These are phyloP conservation scores for Ctenopoma multispine DNA, from an alignment of 2,797 vertebrate species.

Conservation along the genomic window DNA sequence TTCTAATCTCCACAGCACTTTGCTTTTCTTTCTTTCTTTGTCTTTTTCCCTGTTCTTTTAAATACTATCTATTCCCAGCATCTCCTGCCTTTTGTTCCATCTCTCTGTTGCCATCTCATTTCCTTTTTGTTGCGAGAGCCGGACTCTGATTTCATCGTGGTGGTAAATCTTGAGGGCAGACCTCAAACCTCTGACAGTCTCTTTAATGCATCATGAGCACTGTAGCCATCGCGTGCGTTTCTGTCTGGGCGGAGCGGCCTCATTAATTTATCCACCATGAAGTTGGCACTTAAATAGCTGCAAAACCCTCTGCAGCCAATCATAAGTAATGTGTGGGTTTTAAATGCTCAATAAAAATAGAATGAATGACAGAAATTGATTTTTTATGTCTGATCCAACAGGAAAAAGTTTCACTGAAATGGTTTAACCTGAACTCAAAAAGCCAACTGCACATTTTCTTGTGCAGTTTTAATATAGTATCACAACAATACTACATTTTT, in stretches of 20 bases:
- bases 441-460: background rate
- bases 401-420: background rate
- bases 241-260: constrained; percentile 55
- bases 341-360: constrained; percentile 45
- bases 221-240: constrained; percentile 41
- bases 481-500: background rate
- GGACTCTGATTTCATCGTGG: constrained; percentile 35
- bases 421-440: background rate
- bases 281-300: constrained; percentile 67
- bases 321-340: constrained; percentile 52
- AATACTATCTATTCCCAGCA: constrained; percentile 20
- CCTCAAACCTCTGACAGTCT: constrained; percentile 56
- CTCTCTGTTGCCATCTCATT: constrained; percentile 26
- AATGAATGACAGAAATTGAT: constrained; percentile 8
- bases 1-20: constrained; percentile 9
- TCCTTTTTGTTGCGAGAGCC: constrained; percentile 39
- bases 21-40: background rate
- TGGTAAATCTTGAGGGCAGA: constrained; percentile 69
- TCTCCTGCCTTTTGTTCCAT: constrained; percentile 9
- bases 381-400: background rate
- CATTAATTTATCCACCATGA: constrained; percentile 72
- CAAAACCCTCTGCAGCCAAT: constrained; percentile 43
- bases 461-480: background rate
- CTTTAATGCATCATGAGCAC: constrained; percentile 72
- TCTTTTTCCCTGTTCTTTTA: background rate